These are phyloP conservation scores for Ryuthela nishihirai DNA, from an alignment of 2,888 invertebrate species.

Conservation along the genomic window DNA sequence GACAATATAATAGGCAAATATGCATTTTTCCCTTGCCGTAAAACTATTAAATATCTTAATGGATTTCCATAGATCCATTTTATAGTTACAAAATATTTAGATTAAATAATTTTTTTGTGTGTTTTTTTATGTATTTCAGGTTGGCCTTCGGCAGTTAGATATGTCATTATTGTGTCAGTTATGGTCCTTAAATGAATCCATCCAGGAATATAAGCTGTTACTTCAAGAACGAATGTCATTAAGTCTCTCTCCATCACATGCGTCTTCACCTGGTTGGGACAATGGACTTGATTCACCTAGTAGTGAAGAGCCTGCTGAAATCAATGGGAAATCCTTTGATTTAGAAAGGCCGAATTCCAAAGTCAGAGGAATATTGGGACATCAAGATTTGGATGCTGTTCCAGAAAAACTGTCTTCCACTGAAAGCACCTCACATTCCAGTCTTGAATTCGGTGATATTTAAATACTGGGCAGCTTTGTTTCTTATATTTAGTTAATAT, in stretches of 20 bases:
- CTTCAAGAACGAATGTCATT: constrained; percentile 39
- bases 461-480: too few relatives aligned
- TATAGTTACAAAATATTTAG: too few relatives aligned
- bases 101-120: background rate
- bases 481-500: too few relatives aligned
- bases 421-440: constrained; percentile 35
- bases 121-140: constrained; percentile 60
- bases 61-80: too few relatives aligned
- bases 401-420: constrained; percentile 18
- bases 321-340: constrained; percentile 17
- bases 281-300: constrained; percentile 34
- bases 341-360: constrained; percentile 5
- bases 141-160: constrained; percentile 81
- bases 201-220: constrained; percentile 77
- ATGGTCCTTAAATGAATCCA: constrained; percentile 87
- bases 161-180: constrained; percentile 83
- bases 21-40: too few relatives aligned
- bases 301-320: constrained; percentile 28
- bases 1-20: too few relatives aligned
- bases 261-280: constrained; percentile 38
- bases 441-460: constrained; percentile 37
- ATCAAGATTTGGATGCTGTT: constrained; percentile 4
- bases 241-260: constrained; percentile 27
- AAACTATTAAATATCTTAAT: too few relatives aligned
- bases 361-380: background rate